phyloP scores from a whole-genome alignment of 2,113 vertebrate species.

The Cyprinus carpio region DNA sequence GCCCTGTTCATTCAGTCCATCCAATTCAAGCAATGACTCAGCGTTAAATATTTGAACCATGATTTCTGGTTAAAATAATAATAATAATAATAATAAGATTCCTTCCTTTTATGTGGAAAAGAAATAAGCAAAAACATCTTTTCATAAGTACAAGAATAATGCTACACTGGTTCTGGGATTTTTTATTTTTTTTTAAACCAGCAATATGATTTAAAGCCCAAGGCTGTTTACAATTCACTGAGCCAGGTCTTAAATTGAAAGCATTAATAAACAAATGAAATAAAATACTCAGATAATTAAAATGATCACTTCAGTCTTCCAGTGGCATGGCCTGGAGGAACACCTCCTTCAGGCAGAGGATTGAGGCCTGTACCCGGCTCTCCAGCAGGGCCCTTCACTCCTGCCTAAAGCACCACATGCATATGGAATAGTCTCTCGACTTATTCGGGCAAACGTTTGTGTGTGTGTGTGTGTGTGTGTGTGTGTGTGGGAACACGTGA shows the following conservation, averaged over 20 bases:
- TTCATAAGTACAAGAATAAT: not conserved
- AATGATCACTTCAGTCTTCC: not conserved
- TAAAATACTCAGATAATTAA: not conserved
- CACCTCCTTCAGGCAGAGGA: conserved; percentile 48
- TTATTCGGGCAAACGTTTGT: conserved; percentile 47
- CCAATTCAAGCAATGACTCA: not conserved
- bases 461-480: not conserved
- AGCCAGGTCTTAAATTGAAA: conserved; percentile 1
- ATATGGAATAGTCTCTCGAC: conserved; percentile 69
- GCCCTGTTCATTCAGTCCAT: not conserved
- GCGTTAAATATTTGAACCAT: not conserved
- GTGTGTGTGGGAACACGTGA: conserved; percentile 35
- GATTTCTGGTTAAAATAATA: not conserved
- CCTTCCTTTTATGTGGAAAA: not conserved
- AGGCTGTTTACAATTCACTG: not conserved
- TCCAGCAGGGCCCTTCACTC: conserved; percentile 59
- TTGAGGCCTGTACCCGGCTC: conserved; percentile 51
- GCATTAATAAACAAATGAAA: not conserved
- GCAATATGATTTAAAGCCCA: not conserved
- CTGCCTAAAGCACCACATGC: conserved; percentile 65
- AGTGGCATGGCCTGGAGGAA: conserved; percentile 50
- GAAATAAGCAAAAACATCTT: not conserved
- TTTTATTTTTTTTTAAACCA: not conserved
- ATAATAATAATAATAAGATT: not conserved
- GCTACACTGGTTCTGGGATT: not conserved